These are phyloP conservation scores for Gymnothorax reevesii DNA, from an alignment of 2,797 vertebrate species.

Conservation along the genomic window DNA sequence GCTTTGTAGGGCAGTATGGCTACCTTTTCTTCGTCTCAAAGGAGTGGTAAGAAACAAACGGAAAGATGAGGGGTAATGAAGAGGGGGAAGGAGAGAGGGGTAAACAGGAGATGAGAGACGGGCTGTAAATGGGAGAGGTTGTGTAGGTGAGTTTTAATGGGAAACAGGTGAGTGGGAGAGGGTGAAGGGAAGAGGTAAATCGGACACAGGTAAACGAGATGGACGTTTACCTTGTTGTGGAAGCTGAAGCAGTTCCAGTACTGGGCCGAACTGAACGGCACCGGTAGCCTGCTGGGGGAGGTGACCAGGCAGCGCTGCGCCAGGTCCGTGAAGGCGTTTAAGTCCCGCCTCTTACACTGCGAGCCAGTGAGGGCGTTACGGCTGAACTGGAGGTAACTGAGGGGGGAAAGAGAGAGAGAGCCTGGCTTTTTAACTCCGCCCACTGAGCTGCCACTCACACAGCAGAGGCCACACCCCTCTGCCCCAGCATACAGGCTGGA, in stretches of 20 bases:
- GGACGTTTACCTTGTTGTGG: conserved; percentile 86
- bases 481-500: background rate
- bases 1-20: too few relatives aligned
- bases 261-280: conserved; percentile 87
- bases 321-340: conserved; percentile 85
- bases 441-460: background rate
- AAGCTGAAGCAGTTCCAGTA: conserved; percentile 95
- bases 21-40: too few relatives aligned
- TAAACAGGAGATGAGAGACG: background rate
- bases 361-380: conserved; percentile 75
- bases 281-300: conserved; percentile 82
- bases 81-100: background rate
- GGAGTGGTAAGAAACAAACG: background rate
- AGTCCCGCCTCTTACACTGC: conserved; percentile 72
- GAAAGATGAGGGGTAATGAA: background rate
- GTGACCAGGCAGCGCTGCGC: conserved; percentile 91
- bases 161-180: background rate
- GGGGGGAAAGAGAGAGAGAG: conserved; percentile 47
- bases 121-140: background rate
- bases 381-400: conserved; percentile 90
- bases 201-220: background rate
- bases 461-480: background rate
- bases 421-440: background rate
- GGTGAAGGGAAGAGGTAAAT: background rate
- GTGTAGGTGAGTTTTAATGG: background rate